Conservation (phyloP, 2,797 vertebrate genomes). For the Gymnocypris eckloni region DNA sequence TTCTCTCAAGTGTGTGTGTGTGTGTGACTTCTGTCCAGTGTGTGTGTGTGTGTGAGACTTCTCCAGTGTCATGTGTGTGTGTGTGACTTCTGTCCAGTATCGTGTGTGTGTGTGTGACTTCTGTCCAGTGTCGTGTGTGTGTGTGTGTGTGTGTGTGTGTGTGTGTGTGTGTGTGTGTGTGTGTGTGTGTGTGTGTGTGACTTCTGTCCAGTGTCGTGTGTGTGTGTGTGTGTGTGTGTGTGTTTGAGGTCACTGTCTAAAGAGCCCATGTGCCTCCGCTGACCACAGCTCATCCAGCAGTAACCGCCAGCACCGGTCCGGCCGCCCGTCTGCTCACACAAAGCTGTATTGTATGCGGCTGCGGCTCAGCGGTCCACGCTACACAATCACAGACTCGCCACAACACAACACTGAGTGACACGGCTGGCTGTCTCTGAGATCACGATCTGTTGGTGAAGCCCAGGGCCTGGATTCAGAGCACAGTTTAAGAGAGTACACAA, state of each 20-base stretch:
- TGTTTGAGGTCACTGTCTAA: conserved; percentile 45
- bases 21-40: no score
- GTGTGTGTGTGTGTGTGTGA: background rate
- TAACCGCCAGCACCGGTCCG: background rate
- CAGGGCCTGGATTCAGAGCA: background rate
- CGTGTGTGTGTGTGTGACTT: no score
- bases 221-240: conserved; percentile 9
- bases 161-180: background rate
- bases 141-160: background rate
- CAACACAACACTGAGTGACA: background rate
- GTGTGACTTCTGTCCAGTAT: no score
- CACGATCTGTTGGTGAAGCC: background rate
- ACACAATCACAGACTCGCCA: conserved; percentile 29
- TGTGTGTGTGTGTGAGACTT: no score
- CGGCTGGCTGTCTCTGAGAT: background rate
- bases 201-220: no score
- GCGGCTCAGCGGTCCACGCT: conserved; percentile 8
- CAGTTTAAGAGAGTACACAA: background rate
- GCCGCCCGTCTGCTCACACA: conserved; percentile 27
- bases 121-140: background rate
- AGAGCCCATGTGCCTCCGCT: conserved; percentile 47
- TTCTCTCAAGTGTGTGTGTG: no score
- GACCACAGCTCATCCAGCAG: conserved; percentile 47
- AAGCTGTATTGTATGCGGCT: conserved; percentile 24
- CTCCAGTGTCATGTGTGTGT: no score